Percentiles rank a stretch among this genome's conserved stretches.
Evolutionary conservation across 2,888 invertebrate species (phyloP).

Genomic region (Torymus auratus): DNA sequence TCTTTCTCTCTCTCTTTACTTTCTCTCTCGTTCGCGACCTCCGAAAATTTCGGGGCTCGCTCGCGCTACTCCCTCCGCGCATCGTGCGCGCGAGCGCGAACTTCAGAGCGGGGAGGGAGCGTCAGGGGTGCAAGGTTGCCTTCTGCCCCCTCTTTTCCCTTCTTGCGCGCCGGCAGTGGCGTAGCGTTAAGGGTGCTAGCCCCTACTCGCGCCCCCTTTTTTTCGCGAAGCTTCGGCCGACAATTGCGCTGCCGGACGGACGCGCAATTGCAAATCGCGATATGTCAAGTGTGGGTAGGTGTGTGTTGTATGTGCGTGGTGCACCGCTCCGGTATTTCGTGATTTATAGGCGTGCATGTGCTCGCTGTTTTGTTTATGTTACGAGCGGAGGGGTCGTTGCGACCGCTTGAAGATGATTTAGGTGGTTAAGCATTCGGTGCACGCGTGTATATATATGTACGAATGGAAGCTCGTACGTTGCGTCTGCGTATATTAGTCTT

Average conservation of each 20-base stretch:
- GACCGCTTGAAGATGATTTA: no score
- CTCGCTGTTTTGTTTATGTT: no score
- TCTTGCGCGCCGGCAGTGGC: conserved; percentile 62
- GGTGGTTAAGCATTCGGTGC: no score
- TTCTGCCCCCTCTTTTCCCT: conserved; percentile 60
- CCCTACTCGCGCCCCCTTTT: conserved; percentile 20
- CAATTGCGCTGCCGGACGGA: background rate
- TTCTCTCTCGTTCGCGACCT: conserved; percentile 64
- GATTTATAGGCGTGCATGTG: no score
- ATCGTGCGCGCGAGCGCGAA: no score
- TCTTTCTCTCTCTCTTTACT: conserved; percentile 28
- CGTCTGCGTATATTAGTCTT: no score
- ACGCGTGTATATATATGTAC: no score
- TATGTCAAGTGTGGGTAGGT: no score
- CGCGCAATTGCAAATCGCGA: conserved; percentile 31
- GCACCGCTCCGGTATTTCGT: no score
- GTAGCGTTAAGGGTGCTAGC: conserved; percentile 58
- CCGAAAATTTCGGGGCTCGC: conserved; percentile 67
- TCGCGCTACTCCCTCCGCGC: conserved; percentile 60
- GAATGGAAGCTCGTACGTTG: no score
- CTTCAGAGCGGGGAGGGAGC: conserved; percentile 33
- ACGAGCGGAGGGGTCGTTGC: no score
- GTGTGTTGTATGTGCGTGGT: no score
- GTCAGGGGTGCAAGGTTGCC: conserved; percentile 70
- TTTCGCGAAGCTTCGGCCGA: background rate